Evolutionary conservation across 2,797 vertebrate species (phyloP), one percentile per base, ranked within the genome.

Genomic region (Pangasius larnaudii): DNA sequence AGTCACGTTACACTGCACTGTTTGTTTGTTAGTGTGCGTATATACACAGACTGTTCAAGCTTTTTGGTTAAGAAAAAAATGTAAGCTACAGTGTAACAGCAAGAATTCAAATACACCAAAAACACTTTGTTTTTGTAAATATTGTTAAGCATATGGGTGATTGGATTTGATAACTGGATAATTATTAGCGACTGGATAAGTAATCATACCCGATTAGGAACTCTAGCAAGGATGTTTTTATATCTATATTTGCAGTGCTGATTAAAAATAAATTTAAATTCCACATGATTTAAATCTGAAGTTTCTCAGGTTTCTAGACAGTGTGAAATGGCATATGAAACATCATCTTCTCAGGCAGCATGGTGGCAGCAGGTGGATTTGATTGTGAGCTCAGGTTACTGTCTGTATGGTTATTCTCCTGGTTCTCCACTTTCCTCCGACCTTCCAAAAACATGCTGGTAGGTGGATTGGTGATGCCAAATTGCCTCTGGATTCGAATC

Each of bases 1-100:
- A 81, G n/a, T 87, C 87, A 84, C 36, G 36, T 84, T 74, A 22
- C 13, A 53, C 56, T 39, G 22, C 22, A 58, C 80, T 33, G 58
- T 84, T 14, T 71, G 78, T 46, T 72, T 65, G 36, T 19, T 1
- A 39, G 27, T 69, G 11, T 42, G 27, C 6, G 7, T 74, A 27
- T 75, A 27, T 51, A 56, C 49, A 49, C 6, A 74, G 19, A 74
- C 72, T 46, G 22, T 27, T 74, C 19, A 42, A 46, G 49, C 42
- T 27, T 24, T 24, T 61, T 27, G 14, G 30, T 39, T 22, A 24
- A 56, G 18, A 49, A 79, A n/a, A 74, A 49, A 59, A 2, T 10
- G 22, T 24, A n/a, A 83, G 39, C 61, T 82, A n/a, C 16, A 30
- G 51, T 19, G 51, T 33, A 78, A 27, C 69, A 74, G 22, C 39